Evolutionary conservation across 2,888 invertebrate genomes (phyloP).

Genomic region (Xylophagus ater): DNA sequence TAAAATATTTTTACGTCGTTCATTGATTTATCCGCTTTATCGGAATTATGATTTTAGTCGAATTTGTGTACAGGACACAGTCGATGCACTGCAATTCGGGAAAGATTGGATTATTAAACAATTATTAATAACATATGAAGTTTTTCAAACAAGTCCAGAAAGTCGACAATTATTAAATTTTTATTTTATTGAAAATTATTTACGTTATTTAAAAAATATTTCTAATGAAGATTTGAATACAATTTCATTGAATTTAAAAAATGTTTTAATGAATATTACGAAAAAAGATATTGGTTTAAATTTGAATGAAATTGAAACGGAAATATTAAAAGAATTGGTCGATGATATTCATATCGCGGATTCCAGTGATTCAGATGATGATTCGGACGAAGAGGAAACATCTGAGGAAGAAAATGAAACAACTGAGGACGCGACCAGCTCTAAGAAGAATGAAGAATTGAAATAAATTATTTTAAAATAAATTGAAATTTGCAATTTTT

Average conservation of each 20-base stretch:
- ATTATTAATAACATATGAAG: slow-evolving; percentile 27
- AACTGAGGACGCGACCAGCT: background rate
- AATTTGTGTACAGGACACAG: slow-evolving; percentile 29
- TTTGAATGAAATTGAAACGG: slow-evolving; percentile 30
- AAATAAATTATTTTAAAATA: no score
- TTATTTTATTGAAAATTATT: slow-evolving; percentile 31
- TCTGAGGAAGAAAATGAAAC: slow-evolving; percentile 1
- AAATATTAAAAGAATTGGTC: slow-evolving; percentile 31
- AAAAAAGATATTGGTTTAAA: slow-evolving; percentile 30
- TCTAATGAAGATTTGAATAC: slow-evolving; percentile 24
- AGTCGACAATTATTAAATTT: slow-evolving; percentile 27
- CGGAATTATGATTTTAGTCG: slow-evolving; percentile 33
- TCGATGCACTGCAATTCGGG: slow-evolving; percentile 29
- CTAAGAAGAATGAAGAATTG: background rate
- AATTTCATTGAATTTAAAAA: slow-evolving; percentile 31
- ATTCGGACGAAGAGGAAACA: slow-evolving; percentile 11
- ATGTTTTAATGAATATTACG: slow-evolving; percentile 26
- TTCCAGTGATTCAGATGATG: slow-evolving; percentile 20
- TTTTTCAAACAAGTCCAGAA: slow-evolving; percentile 23
- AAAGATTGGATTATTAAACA: slow-evolving; percentile 32
- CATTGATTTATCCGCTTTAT: slow-evolving; percentile 33
- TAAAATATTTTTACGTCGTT: slow-evolving; percentile 32
- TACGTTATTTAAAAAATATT: slow-evolving; percentile 24
- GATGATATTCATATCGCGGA: slow-evolving; percentile 27
- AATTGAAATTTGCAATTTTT: no score